Base-by-base conservation (phyloP, 2,888 invertebrate genomes). In the Acronicta aceris region DNA sequence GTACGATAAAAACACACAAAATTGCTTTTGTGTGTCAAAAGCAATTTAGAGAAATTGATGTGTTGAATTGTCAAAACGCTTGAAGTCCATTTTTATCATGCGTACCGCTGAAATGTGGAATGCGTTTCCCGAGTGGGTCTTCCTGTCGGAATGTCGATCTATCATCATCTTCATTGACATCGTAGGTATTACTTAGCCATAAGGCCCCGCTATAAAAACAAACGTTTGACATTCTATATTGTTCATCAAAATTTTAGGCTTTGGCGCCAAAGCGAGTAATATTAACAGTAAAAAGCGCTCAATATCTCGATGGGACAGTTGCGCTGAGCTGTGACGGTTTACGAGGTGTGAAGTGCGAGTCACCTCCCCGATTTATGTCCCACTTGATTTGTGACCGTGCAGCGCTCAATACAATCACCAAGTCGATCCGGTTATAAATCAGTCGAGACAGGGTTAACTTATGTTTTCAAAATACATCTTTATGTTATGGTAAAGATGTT, bases 361-460 rank as follows among this genome's bases (percentile, higher is more conserved):
- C 67, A 54, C 67, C 57, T 61, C 58, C 52, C 43, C 43, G 71
- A 74, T 70, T 74, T 74, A 72, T 74, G 48, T 43, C 41, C 56
- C 21, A n/a, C 46, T 65, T 61, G 75, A 74, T 71, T 74, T 74
- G 63, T 70, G 51, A 42, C 15, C 25, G 33, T 68, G 58, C 70
- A 55, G 51, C 48, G 62, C 42, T 73, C 70, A 62, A 68, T 74
- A 70, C 48, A 68, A 62, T 68, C 68, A 73, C 70, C 68, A 74
- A 68, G 56, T 54, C 69, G 61, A 68, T 73, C 53, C 50, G 42
- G 61, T 41, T 47, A 47, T 70, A 70, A 61, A 61, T 67, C 46
- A 70, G 25, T 25, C 13, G 30, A 54, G 47, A 48, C 47, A 40
- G 15, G 47, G 36, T 33, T 21, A 25, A 17, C 47, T 55, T 53